Conservation (phyloP, 2,797 vertebrate genomes). For the Mus spretus region DNA sequence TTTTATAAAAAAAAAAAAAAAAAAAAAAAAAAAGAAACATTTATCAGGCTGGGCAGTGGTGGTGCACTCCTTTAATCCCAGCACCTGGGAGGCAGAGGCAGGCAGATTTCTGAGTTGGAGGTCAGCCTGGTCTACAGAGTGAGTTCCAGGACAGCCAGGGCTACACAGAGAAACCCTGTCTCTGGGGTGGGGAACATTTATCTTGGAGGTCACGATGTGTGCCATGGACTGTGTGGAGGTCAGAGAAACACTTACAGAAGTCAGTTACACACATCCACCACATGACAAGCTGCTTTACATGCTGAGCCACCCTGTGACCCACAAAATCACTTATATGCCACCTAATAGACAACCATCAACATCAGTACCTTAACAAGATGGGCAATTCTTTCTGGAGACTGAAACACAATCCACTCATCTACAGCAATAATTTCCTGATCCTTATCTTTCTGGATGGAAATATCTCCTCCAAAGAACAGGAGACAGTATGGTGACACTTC, state of each 20-base stretch:
- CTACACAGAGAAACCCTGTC: too few species aligned
- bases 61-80: too few species aligned
- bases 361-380: slow-evolving; percentile 95
- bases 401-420: slow-evolving; percentile 98
- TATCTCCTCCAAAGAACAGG: slow-evolving; percentile 97
- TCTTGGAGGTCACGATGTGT: neutral
- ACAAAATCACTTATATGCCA: neutral
- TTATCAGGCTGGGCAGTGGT: neutral
- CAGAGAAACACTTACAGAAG: neutral
- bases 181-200: neutral
- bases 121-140: too few species aligned
- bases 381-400: slow-evolving; percentile 96
- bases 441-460: slow-evolving; percentile 97
- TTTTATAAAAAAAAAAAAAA: too few species aligned
- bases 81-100: too few species aligned
- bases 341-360: slow-evolving; percentile 16
- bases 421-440: slow-evolving; percentile 97
- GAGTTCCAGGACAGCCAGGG: too few species aligned
- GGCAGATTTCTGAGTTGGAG: too few species aligned
- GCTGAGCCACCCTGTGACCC: neutral
- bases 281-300: neutral
- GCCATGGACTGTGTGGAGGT: neutral
- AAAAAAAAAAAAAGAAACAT: too few species aligned
- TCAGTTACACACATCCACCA: neutral
- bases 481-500: slow-evolving; percentile 98